Base-by-base conservation (phyloP, 2,888 invertebrate genomes). In the Stegophylla sp. region DNA sequence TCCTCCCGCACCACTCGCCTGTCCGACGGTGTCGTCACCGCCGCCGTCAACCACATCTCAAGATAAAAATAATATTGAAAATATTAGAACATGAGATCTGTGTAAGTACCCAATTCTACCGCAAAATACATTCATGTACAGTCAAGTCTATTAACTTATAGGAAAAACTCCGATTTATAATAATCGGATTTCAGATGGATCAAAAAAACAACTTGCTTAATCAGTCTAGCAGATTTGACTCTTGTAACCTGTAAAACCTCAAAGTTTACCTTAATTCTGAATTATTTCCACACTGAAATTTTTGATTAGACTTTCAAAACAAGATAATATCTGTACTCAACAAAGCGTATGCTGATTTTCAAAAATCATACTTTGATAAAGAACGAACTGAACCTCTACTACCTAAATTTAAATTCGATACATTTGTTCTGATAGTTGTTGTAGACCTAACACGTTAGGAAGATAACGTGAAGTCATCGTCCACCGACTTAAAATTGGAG, bases 311-410 rank as follows among this genome's bases (percentile, higher is more conserved):
- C 23, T 72, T 72, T 1, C 2, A 0, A 3, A 34, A 56, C 13
- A 56, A 10, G 0, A 5, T 17, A 41, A 56, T 20, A 0, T 1
- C 53, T 12, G 15, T 53, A 45, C 12, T 71, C 2, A 53, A 56
- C 5, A 51, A 56, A 15, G 5, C n/a, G 4, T 72, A 59, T 72
- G 15, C 48, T 0, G 34, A 72, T 23, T 56, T 72, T 23, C 72
- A 72, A 72, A 34, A 72, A 59, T n/a, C 51, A 34, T 59, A 56
- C 15, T 59, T 41, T 15, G 56, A 59, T 3, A n/a, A 13, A 53
- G n/a, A 34, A 1, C 0, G n/a, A 1, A 20, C 28, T 34, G n/a
- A 28, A 51, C 56, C 56, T 0, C 13, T 41, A n/a, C 41, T 64
- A 1, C 15, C 43, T 1, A 45, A 26, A 26, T 10, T 51, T 15